phyloP scores from a whole-genome alignment of 2,888 invertebrate species.

The Aporophyla nigra region DNA sequence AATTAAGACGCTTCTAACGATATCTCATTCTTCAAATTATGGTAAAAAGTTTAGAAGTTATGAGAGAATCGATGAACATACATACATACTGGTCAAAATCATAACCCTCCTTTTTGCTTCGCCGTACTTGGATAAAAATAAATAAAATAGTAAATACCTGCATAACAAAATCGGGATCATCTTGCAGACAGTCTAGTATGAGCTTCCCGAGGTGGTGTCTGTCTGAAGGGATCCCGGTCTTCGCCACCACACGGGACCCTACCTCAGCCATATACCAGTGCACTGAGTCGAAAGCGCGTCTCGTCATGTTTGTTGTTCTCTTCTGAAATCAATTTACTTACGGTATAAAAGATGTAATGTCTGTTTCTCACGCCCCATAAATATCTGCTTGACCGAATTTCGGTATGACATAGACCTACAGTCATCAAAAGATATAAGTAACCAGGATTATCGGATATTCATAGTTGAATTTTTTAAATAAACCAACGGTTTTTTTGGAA shows the following conservation, averaged over 20 bases:
- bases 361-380: background rate
- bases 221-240: conserved; percentile 76
- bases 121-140: too few relatives aligned
- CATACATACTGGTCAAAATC: too few relatives aligned
- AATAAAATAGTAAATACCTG: conserved; percentile 72
- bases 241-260: conserved; percentile 73
- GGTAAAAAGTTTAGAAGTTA: too few relatives aligned
- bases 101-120: too few relatives aligned
- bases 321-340: conserved; percentile 20
- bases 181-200: conserved; percentile 76
- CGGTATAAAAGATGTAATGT: background rate
- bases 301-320: conserved; percentile 15
- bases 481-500: too few relatives aligned
- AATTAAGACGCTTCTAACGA: too few relatives aligned
- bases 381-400: background rate
- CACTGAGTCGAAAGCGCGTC: conserved; percentile 63
- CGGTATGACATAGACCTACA: too few relatives aligned
- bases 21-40: too few relatives aligned
- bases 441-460: too few relatives aligned
- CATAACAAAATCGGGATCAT: conserved; percentile 77
- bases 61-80: too few relatives aligned
- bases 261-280: conserved; percentile 77
- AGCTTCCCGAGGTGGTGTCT: conserved; percentile 81
- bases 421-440: too few relatives aligned
- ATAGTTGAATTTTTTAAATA: too few relatives aligned